Evolutionary conservation across 2,888 invertebrate genomes (phyloP), one percentile per base, ranked within the genome.

Genomic region (Agonopterix subpropinquella): DNA sequence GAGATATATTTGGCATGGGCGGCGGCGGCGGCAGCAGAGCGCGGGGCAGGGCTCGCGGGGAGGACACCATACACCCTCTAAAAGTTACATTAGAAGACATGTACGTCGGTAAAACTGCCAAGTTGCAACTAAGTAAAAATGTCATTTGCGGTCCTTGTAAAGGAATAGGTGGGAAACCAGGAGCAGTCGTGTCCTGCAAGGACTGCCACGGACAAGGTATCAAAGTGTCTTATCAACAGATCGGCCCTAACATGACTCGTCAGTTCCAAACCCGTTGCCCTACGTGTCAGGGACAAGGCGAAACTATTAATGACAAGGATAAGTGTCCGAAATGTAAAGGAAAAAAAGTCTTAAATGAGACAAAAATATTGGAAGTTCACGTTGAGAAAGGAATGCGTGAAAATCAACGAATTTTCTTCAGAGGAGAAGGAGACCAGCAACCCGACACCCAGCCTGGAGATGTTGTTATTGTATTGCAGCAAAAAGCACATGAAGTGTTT

Each of bases 361-460:
- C 93, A 11, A 95, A 96, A 82, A 93, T 95, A 56, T 82, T 97
- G 45, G 96, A 97, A 76, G 95, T 98, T 8, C 93, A 94, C 71
- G 91, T 98, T 55, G 96, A 97, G 63, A 95, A 95, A 70, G 98
- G 97, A 36, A 96, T 96, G 94, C 91, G 90, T 55, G 94, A 97
- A 67, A 92, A 93, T 64, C 94, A 96, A 73, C 96, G 95, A 77
- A 94, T 98, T 55, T 91, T 91, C 62, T 96, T 97, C 73, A 88
- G 93, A 58, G 95, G 95, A 39, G 97, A 97, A 82, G 98, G 98
- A 36, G 96, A 98, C 77, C 97, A 98, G 68, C 91, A 94, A 87
- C 95, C 96, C 48, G 95, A 93, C 54, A 91, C 94, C 37, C 94
- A 95, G 64, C 92, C 96, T 11, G 98, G 98, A 8, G 96, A 98